These are phyloP conservation scores for Eupristina koningsbergeri DNA, from an alignment of 1,140 invertebrate genomes.

Conservation along the genomic window DNA sequence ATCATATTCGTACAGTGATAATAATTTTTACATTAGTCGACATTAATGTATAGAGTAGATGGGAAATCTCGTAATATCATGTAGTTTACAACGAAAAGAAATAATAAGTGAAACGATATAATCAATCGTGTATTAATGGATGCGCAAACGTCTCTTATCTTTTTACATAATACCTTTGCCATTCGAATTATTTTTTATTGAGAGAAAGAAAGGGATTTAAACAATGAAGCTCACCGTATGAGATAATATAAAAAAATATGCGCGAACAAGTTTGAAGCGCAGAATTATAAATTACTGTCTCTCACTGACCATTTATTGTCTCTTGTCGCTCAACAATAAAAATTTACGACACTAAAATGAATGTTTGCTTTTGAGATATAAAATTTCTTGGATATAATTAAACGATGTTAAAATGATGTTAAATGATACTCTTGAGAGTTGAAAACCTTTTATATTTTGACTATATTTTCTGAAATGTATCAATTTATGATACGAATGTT, in stretches of 20 bases:
- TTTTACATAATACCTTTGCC: neutral
- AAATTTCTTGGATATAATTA: neutral
- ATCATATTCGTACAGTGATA: neutral
- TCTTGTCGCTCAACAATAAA: slow-evolving; percentile 46
- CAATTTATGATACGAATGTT: neutral
- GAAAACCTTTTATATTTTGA: neutral
- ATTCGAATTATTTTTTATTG: neutral
- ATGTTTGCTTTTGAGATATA: neutral
- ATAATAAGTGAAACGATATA: slow-evolving; percentile 28
- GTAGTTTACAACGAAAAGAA: slow-evolving; percentile 3
- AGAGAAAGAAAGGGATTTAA: slow-evolving; percentile 15
- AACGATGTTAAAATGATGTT: neutral
- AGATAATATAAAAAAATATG: slow-evolving; percentile 43
- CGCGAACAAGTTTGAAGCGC: slow-evolving; percentile 8
- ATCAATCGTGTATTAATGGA: neutral
- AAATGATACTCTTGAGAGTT: neutral
- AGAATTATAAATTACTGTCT: slow-evolving; percentile 40
- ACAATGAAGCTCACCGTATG: slow-evolving; percentile 42
- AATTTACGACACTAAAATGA: slow-evolving; percentile 43
- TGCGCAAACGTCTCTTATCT: slow-evolving; percentile 7
- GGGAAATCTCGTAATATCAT: neutral
- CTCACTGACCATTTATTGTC: slow-evolving; percentile 50
- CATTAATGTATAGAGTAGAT: neutral
- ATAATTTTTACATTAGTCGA: slow-evolving; percentile 9
- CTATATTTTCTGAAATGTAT: neutral